A percentile compares a stretch with the other conserved stretches of the same genome.
These are phyloP conservation scores for Trichogramma evanescens DNA, from an alignment of 2,888 invertebrate genomes.

Conservation along the genomic window DNA sequence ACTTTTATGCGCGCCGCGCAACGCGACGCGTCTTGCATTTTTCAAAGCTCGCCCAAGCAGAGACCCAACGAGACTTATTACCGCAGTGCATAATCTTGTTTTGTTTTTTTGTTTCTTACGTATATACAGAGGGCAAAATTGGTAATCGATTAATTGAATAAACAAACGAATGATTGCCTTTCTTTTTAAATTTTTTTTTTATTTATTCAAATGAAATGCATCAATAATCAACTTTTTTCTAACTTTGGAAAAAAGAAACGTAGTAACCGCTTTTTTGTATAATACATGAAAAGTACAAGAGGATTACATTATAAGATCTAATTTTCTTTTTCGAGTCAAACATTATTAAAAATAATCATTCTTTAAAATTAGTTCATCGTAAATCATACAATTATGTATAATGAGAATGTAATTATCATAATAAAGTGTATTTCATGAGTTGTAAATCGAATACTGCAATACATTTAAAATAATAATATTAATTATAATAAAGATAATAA, in stretches of 20 bases:
- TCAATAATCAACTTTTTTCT: conserved; percentile 14
- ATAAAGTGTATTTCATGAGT: neutral
- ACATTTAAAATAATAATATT: neutral
- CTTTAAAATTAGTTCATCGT: no score
- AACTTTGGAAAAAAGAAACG: conserved; percentile 15
- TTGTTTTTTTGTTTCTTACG: no score
- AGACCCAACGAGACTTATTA: no score
- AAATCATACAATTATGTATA: conserved; percentile 4
- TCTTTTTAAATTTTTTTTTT: conserved; percentile 1
- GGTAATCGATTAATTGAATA: no score
- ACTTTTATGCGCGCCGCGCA: neutral
- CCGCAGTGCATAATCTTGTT: no score
- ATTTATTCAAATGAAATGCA: conserved; percentile 18
- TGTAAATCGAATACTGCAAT: no score
- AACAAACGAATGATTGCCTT: neutral
- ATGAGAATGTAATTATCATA: neutral
- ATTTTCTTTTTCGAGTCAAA: no score
- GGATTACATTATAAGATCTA: no score
- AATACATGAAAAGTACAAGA: no score
- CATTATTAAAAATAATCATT: no score
- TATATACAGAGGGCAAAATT: no score
- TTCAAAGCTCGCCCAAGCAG: neutral
- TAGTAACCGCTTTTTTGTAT: neutral
- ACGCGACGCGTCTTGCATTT: neutral
- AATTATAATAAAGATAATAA: conserved; percentile 24